A percentile compares a stretch with the other conserved stretches of the same genome.
These are phyloP conservation scores for Colaptes auratus DNA, from an alignment of 2,113 vertebrate genomes.

Conservation along the genomic window DNA sequence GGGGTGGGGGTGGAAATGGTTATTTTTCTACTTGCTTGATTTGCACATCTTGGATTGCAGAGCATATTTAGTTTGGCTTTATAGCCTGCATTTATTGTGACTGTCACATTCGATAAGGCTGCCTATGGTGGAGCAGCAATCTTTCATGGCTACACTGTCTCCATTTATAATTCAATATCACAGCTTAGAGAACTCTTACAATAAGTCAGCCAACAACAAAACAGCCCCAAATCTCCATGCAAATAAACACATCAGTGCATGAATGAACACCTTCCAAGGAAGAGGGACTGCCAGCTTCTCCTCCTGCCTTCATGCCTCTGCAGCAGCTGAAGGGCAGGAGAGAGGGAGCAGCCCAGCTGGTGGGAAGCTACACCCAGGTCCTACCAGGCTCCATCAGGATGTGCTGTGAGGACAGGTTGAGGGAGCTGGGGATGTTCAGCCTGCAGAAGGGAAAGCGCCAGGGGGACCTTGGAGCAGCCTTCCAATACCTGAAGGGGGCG, in stretches of 20 bases:
- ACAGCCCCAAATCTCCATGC: conserved; percentile 36
- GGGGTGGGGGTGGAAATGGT: background rate
- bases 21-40: conserved; percentile 67
- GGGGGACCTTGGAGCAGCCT: too few relatives aligned
- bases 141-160: conserved; percentile 61
- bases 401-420: too few relatives aligned
- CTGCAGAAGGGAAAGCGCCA: too few relatives aligned
- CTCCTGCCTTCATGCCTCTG: background rate
- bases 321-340: background rate
- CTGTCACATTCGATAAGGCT: conserved; percentile 64
- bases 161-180: conserved; percentile 71
- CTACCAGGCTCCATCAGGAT: rapidly evolving
- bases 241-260: conserved; percentile 44
- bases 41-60: conserved; percentile 64
- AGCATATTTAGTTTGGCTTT: conserved; percentile 68
- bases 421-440: too few relatives aligned
- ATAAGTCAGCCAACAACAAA: conserved; percentile 65
- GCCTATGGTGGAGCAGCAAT: conserved; percentile 63
- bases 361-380: background rate
- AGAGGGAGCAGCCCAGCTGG: background rate
- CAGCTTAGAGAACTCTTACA: conserved; percentile 50
- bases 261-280: conserved; percentile 18
- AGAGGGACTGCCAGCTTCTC: background rate
- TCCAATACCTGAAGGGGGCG: too few relatives aligned
- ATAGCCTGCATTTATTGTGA: conserved; percentile 64